Evolutionary conservation across 2,113 vertebrate genomes (phyloP), one percentile per base, ranked within the genome.

Genomic region (Lepidiolamprologus cunningtoni): DNA sequence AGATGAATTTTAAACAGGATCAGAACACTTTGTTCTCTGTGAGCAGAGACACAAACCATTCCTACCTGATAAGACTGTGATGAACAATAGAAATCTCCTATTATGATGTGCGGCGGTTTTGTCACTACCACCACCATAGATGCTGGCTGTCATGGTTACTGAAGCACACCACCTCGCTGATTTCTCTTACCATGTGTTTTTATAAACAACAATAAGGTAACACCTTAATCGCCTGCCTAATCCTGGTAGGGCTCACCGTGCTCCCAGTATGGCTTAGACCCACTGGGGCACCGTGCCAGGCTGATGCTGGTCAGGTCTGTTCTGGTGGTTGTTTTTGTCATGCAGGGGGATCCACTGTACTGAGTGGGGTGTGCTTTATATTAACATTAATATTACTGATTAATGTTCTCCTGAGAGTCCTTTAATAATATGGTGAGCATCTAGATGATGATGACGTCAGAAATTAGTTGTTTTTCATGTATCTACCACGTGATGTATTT

Each of bases 1-100:
- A 47, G 40, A 9, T 84, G 33, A 37, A 80, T 88, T 82, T 76
- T 73, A 87, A 82, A 87, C 58, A 17, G 55, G 9, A 23, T 82
- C 53, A 45, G 37, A 45, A 21, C 45, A 12, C 45, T 52, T 78
- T 31, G 73, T 50, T 52, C 45, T 78, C 26, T 52, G 45, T 5
- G 28, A 78, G 73, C 45, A 52, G 50, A 76, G 66, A 31, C 45
- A 50, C 42, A 8, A 31, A 50, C 42, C 71, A 4, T 26, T 2
- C 26, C 45, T 28, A 31, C 73, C 42, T 52, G 73, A 78, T 53
- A 2, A 78, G 42, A 50, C 71, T 47, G 26, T 19, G 71, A 50
- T 31, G 71, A 78, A 78, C 42, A 78, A 31, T 78, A 5, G 5
- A 12, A 50, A 19, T 28, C 23, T 78, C 16, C 45, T 71, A 4